phyloP scores from a whole-genome alignment of 30 jellyfish, hydroid and myxozoan genomes.

The Phacellophora camtschatica region DNA sequence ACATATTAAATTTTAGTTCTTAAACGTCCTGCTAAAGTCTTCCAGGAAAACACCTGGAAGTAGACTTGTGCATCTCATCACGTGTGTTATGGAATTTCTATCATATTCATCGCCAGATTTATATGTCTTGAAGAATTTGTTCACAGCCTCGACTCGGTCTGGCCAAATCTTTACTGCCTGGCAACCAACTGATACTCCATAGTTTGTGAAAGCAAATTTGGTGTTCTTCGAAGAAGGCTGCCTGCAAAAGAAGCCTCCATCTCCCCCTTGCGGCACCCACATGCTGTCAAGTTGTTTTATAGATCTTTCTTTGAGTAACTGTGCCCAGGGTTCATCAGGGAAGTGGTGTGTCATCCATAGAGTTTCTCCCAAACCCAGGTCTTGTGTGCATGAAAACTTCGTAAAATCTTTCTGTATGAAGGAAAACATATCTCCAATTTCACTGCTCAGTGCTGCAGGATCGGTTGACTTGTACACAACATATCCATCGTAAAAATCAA shows the following conservation, averaged over 20 bases:
- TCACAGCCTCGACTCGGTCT: slow-evolving; percentile 31
- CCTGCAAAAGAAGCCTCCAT: slow-evolving; percentile 26
- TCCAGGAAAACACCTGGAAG: slow-evolving; percentile 15
- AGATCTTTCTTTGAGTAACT: neutral
- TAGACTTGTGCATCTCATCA: slow-evolving; percentile 53
- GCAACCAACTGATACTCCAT: slow-evolving; percentile 49
- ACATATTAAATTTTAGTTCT: too few species aligned
- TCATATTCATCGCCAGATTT: slow-evolving; percentile 43
- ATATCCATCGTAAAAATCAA: slow-evolving; percentile 41
- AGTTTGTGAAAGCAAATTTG: slow-evolving; percentile 32
- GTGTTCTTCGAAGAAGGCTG: slow-evolving; percentile 14
- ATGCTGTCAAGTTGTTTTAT: slow-evolving; percentile 18
- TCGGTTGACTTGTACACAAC: slow-evolving; percentile 17
- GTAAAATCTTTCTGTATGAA: slow-evolving; percentile 11
- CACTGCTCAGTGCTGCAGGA: slow-evolving; percentile 38
- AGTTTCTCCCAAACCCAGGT: slow-evolving; percentile 35
- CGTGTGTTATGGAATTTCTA: slow-evolving; percentile 34
- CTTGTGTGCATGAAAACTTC: slow-evolving; percentile 29
- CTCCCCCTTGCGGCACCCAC: slow-evolving; percentile 28
- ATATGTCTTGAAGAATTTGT: neutral
- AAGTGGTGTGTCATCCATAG: slow-evolving; percentile 41
- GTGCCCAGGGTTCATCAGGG: slow-evolving; percentile 49
- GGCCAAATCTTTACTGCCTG: slow-evolving; percentile 39
- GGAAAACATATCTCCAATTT: slow-evolving; percentile 18
- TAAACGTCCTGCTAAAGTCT: neutral